Evolutionary conservation across 2,113 vertebrate genomes (phyloP).

Genomic region (Sinocyclocheilus maitianheensis): DNA sequence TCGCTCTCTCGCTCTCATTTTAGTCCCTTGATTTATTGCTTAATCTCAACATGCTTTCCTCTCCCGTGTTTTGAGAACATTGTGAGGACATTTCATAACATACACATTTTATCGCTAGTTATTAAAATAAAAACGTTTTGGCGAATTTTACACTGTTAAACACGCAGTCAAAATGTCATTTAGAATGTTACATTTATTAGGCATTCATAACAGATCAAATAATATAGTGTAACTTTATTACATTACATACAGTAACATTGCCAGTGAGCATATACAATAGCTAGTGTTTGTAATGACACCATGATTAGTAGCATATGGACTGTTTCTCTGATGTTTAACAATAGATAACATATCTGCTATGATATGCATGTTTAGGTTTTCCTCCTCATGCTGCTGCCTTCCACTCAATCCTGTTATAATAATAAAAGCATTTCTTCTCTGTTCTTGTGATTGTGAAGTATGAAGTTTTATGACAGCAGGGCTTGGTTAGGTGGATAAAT

Average conservation of each 20-base stretch:
- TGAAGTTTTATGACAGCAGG: constrained; percentile 13
- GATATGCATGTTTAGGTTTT: not conserved
- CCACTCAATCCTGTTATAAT: not conserved
- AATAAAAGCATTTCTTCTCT: not conserved
- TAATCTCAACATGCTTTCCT: not conserved
- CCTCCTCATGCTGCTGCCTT: not conserved
- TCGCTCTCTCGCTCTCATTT: not conserved
- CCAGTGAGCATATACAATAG: not conserved
- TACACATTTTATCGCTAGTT: not conserved
- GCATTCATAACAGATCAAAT: not conserved
- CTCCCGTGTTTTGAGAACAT: not conserved
- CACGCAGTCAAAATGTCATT: not conserved
- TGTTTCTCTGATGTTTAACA: not conserved
- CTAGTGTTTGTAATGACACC: not conserved
- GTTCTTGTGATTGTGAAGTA: not conserved
- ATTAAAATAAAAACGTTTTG: not conserved
- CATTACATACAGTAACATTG: not conserved
- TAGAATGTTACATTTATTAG: not conserved
- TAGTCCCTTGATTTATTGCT: constrained; percentile 9
- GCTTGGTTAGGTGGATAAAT: constrained; percentile 4
- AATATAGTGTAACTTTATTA: not conserved
- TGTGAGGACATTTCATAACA: not conserved
- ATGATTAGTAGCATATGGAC: not conserved
- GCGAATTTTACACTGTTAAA: not conserved
- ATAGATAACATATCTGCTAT: not conserved